Evolutionary conservation across 2,113 vertebrate genomes (phyloP), one percentile per base, ranked within the genome.

Genomic region (Siniperca knerii): DNA sequence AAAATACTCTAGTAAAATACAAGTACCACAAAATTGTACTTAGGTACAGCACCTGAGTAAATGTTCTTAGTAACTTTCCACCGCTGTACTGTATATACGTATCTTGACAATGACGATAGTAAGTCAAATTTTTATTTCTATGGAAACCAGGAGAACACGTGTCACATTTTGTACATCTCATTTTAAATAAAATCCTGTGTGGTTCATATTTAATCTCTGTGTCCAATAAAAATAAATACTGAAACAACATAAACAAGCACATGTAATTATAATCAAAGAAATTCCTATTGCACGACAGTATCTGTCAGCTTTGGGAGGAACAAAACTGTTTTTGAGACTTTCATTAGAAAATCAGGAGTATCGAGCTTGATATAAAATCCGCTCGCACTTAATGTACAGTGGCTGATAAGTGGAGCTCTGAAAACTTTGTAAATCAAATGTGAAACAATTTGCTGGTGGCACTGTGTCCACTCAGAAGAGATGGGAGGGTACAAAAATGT

Each of bases 371-470:
- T 8, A 29, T 8, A 62, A 62, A 69, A 69, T 12, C 16, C 0
- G 8, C 3, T 60, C 5, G 0, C 7, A n/a, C 20, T 20, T 1
- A 2, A 25, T 48, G 6, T n/a, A 52, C 35, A 55, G 20, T 2
- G 42, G 25, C 33, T 23, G 58, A 33, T 25, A 12, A 52, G 13
- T 23, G 35, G 9, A 1, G 48, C 64, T 58, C 16, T 40, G 0
- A 21, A 2, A 11, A 40, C 16, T 3, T n/a, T 2, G 25, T 33
- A 70, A 60, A 46, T 29, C 29, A 57, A 33, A 42, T 10, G 21
- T 46, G 55, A 83, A 54, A 83, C 5, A 60, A 44, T 33, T 54
- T 68, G 33, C 4, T 76, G 72, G n/a, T 44, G n/a, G 48, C 57
- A 54, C 20, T 29, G 12, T n/a, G 40, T 67, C 40, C 21, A 50